These are phyloP conservation scores for Augochlorella aurata DNA, from an alignment of 2,888 invertebrate genomes.

Conservation along the genomic window DNA sequence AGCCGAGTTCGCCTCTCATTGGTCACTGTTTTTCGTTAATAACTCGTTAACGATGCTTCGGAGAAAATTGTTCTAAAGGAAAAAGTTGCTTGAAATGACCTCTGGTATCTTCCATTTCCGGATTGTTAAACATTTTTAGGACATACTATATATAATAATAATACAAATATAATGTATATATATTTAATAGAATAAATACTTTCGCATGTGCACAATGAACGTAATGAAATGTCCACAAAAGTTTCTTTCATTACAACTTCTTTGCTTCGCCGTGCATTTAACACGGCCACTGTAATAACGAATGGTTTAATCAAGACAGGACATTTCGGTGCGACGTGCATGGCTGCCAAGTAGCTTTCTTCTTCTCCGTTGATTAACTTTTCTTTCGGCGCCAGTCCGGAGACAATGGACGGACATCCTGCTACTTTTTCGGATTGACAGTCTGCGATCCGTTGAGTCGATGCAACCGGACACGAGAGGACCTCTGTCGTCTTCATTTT, in stretches of 20 bases:
- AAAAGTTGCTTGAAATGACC: too few relatives aligned
- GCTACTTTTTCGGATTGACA: not conserved
- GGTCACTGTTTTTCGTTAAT: too few relatives aligned
- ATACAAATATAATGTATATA: too few relatives aligned
- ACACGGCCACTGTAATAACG: slow-evolving; percentile 10
- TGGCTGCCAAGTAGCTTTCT: not conserved
- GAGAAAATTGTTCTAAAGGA: too few relatives aligned
- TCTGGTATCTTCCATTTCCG: too few relatives aligned
- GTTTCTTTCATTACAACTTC: not conserved
- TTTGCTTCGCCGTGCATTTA: not conserved
- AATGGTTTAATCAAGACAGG: slow-evolving; percentile 16
- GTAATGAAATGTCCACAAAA: too few relatives aligned
- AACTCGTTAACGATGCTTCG: too few relatives aligned
- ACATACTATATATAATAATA: too few relatives aligned
- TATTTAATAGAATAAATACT: too few relatives aligned
- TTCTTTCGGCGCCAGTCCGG: slow-evolving; percentile 9
- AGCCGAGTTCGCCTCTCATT: too few relatives aligned
- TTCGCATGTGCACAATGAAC: too few relatives aligned
- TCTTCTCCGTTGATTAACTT: slow-evolving; percentile 34
- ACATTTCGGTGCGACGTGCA: slow-evolving; percentile 5
- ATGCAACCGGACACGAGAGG: slow-evolving; percentile 25
- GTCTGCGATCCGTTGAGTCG: slow-evolving; percentile 37
- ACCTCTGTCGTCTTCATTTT: slow-evolving; percentile 23
- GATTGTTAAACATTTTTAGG: too few relatives aligned
- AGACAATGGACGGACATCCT: slow-evolving; percentile 3